Percentiles rank a stretch among this genome's conserved stretches.
These are phyloP conservation scores for Criorhina ranunculi DNA, from an alignment of 2,888 invertebrate genomes.

Conservation along the genomic window DNA sequence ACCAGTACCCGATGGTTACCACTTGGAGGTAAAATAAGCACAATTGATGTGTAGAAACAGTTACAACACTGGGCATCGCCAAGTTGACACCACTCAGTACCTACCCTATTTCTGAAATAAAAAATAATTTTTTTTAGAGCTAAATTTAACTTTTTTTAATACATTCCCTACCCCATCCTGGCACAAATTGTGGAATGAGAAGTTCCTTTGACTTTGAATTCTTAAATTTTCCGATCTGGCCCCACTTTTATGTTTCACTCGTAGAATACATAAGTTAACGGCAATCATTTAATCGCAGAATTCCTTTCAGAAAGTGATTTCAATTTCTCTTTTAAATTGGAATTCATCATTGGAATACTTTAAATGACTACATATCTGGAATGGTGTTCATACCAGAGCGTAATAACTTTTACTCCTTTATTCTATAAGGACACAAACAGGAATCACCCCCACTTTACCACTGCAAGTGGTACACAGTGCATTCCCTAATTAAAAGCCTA, in stretches of 20 bases:
- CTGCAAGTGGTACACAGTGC: constrained; percentile 39
- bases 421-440: constrained; percentile 12
- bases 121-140: too few species aligned
- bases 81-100: too few species aligned
- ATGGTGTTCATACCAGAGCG: constrained; percentile 17
- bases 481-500: constrained; percentile 70
- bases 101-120: too few species aligned
- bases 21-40: too few species aligned
- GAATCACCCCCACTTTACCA: neutral
- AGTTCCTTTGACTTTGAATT: too few species aligned
- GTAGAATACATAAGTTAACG: neutral
- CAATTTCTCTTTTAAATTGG: neutral
- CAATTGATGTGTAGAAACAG: too few species aligned
- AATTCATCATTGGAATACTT: constrained; percentile 4
- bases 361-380: neutral
- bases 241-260: neutral
- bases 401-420: constrained; percentile 35
- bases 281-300: neutral
- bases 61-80: too few species aligned
- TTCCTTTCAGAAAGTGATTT: neutral
- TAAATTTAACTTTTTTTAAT: too few species aligned
- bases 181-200: too few species aligned
- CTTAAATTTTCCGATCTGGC: neutral
- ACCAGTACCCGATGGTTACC: too few species aligned
- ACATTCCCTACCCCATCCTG: too few species aligned